Percentiles rank a stretch among this genome's conserved stretches.
These are phyloP conservation scores for Melanogrammus aeglefinus DNA, from an alignment of 2,797 vertebrate species.

Conservation along the genomic window DNA sequence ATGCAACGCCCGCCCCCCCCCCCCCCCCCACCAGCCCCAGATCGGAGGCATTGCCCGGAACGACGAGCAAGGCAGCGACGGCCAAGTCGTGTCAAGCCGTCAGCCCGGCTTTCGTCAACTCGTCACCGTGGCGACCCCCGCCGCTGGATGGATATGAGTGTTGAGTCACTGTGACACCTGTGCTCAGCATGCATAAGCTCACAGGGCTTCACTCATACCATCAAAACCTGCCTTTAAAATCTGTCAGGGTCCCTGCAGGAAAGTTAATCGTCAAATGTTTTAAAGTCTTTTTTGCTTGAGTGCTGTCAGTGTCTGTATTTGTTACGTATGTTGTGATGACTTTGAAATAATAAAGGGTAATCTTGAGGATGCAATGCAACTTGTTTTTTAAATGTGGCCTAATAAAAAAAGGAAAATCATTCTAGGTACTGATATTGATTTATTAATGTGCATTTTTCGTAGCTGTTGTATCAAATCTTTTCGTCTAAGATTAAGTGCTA, in stretches of 20 bases:
- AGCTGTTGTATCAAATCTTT: background rate
- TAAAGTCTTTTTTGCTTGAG: background rate
- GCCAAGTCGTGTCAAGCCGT: conserved; percentile 72
- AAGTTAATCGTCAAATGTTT: background rate
- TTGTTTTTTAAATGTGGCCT: background rate
- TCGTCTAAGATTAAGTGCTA: background rate
- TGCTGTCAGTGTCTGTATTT: too few species aligned
- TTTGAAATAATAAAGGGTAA: background rate
- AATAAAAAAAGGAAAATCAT: background rate
- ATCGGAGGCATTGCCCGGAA: conserved; percentile 53
- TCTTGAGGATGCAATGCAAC: background rate
- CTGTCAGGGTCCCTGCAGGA: background rate
- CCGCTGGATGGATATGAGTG: conserved; percentile 74
- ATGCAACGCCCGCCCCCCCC: conserved; percentile 51
- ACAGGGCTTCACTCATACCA: conserved; percentile 27
- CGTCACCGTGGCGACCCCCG: conserved; percentile 29
- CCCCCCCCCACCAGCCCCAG: conserved; percentile 66
- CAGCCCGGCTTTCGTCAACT: conserved; percentile 60
- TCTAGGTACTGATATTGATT: background rate
- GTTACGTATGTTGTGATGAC: background rate
- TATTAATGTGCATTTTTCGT: background rate
- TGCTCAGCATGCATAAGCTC: conserved; percentile 46
- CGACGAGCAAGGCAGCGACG: conserved; percentile 40
- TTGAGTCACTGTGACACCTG: conserved; percentile 48
- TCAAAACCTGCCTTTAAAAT: background rate